These are phyloP conservation scores for Globodera ellingtonae DNA, from an alignment of 1,140 invertebrate species.

Conservation along the genomic window DNA sequence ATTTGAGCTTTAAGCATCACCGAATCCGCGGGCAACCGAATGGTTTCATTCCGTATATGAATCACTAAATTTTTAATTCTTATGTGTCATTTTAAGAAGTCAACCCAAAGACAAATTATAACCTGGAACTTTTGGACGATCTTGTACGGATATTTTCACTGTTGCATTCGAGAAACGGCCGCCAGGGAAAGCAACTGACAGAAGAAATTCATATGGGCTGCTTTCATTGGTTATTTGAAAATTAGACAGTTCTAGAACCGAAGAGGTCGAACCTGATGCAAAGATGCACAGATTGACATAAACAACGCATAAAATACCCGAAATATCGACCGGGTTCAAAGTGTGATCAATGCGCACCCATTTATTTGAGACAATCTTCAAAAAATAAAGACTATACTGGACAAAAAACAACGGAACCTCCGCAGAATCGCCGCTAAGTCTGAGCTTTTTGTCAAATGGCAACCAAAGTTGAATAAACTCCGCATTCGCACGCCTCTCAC, in stretches of 20 bases:
- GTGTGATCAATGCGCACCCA: neutral
- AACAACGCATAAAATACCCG: neutral
- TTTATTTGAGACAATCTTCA: neutral
- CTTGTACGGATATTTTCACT: neutral
- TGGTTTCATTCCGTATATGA: neutral
- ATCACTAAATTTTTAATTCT: neutral
- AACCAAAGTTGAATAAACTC: neutral
- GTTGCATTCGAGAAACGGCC: neutral
- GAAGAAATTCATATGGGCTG: neutral
- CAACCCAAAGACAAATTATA: neutral
- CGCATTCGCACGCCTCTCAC: neutral
- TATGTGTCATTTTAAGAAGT: no score
- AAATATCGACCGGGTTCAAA: neutral
- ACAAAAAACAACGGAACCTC: neutral
- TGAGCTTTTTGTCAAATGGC: neutral
- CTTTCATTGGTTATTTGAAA: neutral
- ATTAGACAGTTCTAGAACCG: neutral
- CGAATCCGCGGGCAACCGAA: neutral
- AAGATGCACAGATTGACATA: neutral
- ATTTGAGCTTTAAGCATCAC: neutral
- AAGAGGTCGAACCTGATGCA: neutral
- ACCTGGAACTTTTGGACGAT: neutral
- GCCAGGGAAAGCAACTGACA: neutral
- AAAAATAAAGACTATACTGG: neutral
- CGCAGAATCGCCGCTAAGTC: neutral